phyloP scores from a whole-genome alignment of 2,888 invertebrate genomes.

The Caenorhabditis zanzibari region DNA sequence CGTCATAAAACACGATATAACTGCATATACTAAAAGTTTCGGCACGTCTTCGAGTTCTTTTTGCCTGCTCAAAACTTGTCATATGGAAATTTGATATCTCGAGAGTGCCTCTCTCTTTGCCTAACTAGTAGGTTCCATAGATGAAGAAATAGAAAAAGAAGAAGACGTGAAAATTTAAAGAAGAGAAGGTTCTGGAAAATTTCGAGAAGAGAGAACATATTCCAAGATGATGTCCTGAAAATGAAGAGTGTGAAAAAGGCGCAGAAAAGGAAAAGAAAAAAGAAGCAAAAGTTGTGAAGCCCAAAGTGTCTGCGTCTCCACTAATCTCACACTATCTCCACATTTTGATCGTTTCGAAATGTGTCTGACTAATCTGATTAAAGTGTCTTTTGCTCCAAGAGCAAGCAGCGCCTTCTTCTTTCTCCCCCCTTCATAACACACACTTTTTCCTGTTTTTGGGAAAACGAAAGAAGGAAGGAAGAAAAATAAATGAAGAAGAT shows the following conservation, averaged over 20 bases:
- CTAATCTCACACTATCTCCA: background rate
- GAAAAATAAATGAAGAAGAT: conserved; percentile 20
- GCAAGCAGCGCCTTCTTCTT: background rate
- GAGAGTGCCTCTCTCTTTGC: background rate
- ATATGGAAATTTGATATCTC: conserved; percentile 53
- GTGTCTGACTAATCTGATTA: conserved; percentile 63
- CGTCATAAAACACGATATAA: conserved; percentile 30
- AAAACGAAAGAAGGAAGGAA: conserved; percentile 10
- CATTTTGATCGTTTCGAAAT: conserved; percentile 53
- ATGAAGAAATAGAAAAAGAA: too few relatives aligned
- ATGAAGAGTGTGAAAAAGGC: conserved; percentile 22
- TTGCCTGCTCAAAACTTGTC: conserved; percentile 38
- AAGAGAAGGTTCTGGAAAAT: background rate
- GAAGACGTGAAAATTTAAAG: background rate
- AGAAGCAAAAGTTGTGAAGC: conserved; percentile 48
- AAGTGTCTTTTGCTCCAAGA: conserved; percentile 31
- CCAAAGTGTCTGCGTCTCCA: conserved; percentile 38
- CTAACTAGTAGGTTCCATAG: conserved; percentile 9
- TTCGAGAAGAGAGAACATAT: conserved; percentile 30
- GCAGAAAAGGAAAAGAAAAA: background rate
- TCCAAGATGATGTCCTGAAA: conserved; percentile 39
- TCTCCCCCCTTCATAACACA: conserved; percentile 27
- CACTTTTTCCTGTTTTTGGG: conserved; percentile 19
- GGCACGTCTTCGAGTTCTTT: background rate
- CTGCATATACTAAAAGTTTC: conserved; percentile 4